Conservation (phyloP, 2,113 vertebrate genomes). For the Psammodynastes pulverulentus region DNA sequence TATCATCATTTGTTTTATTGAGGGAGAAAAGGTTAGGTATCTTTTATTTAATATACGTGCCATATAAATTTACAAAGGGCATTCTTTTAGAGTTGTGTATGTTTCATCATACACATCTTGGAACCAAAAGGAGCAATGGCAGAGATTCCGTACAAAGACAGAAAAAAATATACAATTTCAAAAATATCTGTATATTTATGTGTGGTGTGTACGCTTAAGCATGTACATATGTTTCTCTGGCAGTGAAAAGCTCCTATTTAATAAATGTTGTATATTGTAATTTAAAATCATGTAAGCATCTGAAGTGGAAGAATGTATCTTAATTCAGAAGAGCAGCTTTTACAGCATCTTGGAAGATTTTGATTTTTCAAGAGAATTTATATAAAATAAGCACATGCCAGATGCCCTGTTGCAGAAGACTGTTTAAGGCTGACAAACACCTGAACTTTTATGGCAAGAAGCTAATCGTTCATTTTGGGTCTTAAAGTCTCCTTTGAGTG, state of each 20-base stretch:
- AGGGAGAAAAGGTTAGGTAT: constrained; percentile 22
- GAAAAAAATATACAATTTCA: constrained; percentile 54
- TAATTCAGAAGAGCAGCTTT: constrained; percentile 39
- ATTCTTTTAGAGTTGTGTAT: constrained; percentile 44
- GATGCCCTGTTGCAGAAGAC: constrained; percentile 36
- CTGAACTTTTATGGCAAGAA: constrained; percentile 65
- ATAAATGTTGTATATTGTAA: constrained; percentile 76
- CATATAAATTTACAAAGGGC: background rate
- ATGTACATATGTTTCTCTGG: constrained; percentile 28
- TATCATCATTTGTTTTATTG: constrained; percentile 33
- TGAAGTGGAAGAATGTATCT: constrained; percentile 51
- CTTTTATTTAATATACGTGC: constrained; percentile 29
- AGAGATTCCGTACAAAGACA: constrained; percentile 29
- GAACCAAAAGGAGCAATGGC: constrained; percentile 43
- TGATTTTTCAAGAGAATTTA: constrained; percentile 41
- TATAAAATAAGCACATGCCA: constrained; percentile 2
- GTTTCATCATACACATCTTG: constrained; percentile 19
- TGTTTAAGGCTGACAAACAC: constrained; percentile 49
- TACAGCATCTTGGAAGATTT: constrained; percentile 49
- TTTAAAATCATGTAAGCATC: constrained; percentile 70
- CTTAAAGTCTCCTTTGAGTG: constrained; percentile 55
- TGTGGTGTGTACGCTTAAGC: constrained; percentile 26
- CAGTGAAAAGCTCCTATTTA: constrained; percentile 69
- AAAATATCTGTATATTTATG: constrained; percentile 54
- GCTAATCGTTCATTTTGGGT: constrained; percentile 56